A percentile compares a stretch with the other conserved stretches of the same genome.
Evolutionary conservation across 2,888 invertebrate genomes (phyloP).

Genomic region (Lasioglossum figueresi): DNA sequence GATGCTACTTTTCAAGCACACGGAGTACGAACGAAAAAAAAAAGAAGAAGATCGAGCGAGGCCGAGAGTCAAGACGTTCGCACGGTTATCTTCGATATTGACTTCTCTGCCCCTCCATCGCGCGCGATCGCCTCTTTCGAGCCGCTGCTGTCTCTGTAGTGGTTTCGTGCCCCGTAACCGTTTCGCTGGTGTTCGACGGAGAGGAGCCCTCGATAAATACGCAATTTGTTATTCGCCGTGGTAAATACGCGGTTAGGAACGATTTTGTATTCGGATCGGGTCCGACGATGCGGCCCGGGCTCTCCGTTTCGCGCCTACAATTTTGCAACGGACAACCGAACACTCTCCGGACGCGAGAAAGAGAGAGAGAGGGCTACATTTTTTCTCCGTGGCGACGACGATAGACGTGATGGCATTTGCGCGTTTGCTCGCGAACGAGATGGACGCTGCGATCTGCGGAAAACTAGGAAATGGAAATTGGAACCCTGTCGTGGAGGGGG

Average conservation of each 20-base stretch:
- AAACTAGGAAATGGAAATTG: neutral
- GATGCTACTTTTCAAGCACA: slow-evolving; percentile 42
- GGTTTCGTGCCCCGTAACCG: neutral
- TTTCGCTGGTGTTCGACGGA: slow-evolving; percentile 20
- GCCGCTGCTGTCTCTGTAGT: neutral
- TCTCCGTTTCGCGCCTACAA: neutral
- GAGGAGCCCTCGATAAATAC: slow-evolving; percentile 46
- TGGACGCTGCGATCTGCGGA: neutral
- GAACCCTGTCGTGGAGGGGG: neutral
- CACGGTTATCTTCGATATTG: slow-evolving; percentile 65
- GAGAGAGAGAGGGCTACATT: neutral
- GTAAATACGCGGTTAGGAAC: slow-evolving; percentile 30
- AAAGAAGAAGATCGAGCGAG: slow-evolving; percentile 45
- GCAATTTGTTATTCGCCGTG: slow-evolving; percentile 48
- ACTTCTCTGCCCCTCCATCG: slow-evolving; percentile 39
- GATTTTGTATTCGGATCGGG: slow-evolving; percentile 40
- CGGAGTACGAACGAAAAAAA: neutral
- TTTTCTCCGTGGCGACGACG: neutral
- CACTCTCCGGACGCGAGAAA: neutral
- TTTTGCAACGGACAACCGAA: neutral
- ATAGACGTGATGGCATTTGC: slow-evolving; percentile 3
- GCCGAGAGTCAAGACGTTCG: slow-evolving; percentile 59
- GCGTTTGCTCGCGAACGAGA: neutral
- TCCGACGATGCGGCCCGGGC: neutral
- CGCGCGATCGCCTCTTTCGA: neutral